Evolutionary conservation across 1,140 invertebrate species (phyloP), one percentile per base, ranked within the genome.

Genomic region (Charaxes varanes): DNA sequence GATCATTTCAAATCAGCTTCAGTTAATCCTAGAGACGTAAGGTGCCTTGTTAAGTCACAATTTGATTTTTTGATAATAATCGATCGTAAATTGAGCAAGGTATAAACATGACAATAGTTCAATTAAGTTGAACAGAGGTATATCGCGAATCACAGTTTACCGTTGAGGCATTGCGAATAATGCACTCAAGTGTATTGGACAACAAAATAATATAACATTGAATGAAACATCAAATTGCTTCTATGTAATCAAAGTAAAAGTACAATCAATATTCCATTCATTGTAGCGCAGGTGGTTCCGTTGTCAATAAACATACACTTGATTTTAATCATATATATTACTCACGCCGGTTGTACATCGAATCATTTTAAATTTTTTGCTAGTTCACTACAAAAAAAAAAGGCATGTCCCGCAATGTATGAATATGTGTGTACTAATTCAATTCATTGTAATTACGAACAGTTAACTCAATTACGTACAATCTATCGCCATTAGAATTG

Each of bases 401-500:
- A n/a, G n/a, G 15, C 31, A 33, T 28, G 42, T 30, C 11, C 30
- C 36, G 47, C 43, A 46, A 46, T 26, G 47, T 32, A 28, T 50
- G 30, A 43, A 48, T 52, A 34, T 53, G n/a, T n/a, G n/a, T n/a
- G 41, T 38, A 34, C 33, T 43, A 50, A 50, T 60, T 60, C 43
- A 54, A 62, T 62, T 48, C 36, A 36, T 46, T 49, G 44, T 49
- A 53, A 59, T 57, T 51, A 54, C 24, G 37, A 53, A 60, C 61
- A 60, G 47, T 57, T 63, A 56, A 40, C 35, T 53, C 38, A 47
- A 54, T 63, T 52, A 60, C 45, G 52, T 50, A 57, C 47, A 53
- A 63, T 63, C 56, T 46, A 60, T 57, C 26, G 36, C 35, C 36
- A 59, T 56, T 60, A 52, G 45, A 21, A 45, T 51, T 43, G 38